Evolutionary conservation across 2,888 invertebrate genomes (phyloP).

Genomic region (Dolomedes plantarius): DNA sequence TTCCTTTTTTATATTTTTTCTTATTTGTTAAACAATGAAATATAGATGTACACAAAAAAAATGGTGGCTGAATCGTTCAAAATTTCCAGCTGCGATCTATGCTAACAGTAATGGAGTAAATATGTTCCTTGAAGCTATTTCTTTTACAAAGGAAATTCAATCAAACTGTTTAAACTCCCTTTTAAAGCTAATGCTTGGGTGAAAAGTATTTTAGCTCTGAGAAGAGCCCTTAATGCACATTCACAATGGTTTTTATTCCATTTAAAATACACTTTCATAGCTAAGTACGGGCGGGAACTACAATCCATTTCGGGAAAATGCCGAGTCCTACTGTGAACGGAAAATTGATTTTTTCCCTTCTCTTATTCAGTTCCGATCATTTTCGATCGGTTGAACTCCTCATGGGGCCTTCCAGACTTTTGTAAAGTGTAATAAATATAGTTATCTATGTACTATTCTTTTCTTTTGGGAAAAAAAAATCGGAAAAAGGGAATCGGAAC

Average conservation of each 20-base stretch:
- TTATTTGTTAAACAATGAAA: not conserved
- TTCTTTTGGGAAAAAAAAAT: too few species aligned
- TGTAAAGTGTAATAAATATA: not conserved
- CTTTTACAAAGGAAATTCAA: not conserved
- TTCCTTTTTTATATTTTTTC: too few species aligned
- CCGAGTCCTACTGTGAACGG: not conserved
- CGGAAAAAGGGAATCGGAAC: too few species aligned
- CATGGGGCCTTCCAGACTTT: not conserved
- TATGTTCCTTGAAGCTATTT: not conserved
- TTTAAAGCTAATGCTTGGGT: not conserved
- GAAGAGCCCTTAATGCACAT: constrained; percentile 7
- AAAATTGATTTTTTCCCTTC: constrained; percentile 4
- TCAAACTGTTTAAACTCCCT: constrained; percentile 6
- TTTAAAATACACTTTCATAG: not conserved
- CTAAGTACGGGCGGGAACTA: not conserved
- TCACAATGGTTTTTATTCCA: constrained; percentile 14
- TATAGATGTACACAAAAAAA: not conserved
- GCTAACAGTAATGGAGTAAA: not conserved
- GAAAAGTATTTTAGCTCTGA: not conserved
- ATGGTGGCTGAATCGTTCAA: not conserved
- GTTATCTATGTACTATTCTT: too few species aligned
- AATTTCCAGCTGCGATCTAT: constrained; percentile 1
- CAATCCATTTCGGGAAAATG: constrained; percentile 5
- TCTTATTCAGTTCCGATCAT: not conserved
- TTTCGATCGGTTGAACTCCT: not conserved